Evolutionary conservation across 2,888 invertebrate species (phyloP).

Genomic region (Mellilla xanthometata): DNA sequence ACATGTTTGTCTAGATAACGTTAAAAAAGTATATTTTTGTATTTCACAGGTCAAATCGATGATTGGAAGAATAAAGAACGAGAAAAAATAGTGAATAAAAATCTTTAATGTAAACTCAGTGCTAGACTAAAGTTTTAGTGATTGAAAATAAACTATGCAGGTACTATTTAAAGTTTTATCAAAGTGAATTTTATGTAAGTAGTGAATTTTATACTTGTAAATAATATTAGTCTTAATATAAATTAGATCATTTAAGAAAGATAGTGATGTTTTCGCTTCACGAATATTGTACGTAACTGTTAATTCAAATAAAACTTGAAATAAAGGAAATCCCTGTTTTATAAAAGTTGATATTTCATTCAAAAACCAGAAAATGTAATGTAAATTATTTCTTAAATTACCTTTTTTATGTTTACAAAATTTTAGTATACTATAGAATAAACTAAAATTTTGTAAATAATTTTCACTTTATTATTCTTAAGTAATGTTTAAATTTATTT

Average conservation of each 20-base stretch:
- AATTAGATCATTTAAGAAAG: slow-evolving; percentile 55
- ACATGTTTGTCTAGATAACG: too few species aligned
- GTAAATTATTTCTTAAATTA: too few species aligned
- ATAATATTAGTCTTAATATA: slow-evolving; percentile 61
- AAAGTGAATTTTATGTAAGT: slow-evolving; percentile 48
- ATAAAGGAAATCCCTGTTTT: slow-evolving; percentile 69
- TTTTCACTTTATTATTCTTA: too few species aligned
- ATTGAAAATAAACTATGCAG: slow-evolving; percentile 57
- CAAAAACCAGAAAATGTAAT: too few species aligned
- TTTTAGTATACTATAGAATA: too few species aligned
- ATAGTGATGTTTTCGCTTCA: slow-evolving; percentile 75
- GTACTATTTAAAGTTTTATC: slow-evolving; percentile 53
- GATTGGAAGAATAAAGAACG: slow-evolving; percentile 49
- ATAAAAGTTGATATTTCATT: slow-evolving; percentile 30
- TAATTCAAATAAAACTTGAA: slow-evolving; percentile 63
- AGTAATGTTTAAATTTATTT: too few species aligned
- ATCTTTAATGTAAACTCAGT: slow-evolving; percentile 64
- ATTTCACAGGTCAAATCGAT: slow-evolving; percentile 66
- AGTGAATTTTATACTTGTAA: slow-evolving; percentile 79
- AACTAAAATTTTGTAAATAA: too few species aligned
- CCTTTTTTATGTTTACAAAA: too few species aligned
- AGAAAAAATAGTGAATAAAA: slow-evolving; percentile 33
- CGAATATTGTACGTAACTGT: slow-evolving; percentile 72
- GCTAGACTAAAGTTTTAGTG: slow-evolving; percentile 64
- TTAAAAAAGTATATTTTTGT: slow-evolving; percentile 22